Evolutionary conservation across 2,797 vertebrate genomes (phyloP).

Genomic region (Tangara arthus): DNA sequence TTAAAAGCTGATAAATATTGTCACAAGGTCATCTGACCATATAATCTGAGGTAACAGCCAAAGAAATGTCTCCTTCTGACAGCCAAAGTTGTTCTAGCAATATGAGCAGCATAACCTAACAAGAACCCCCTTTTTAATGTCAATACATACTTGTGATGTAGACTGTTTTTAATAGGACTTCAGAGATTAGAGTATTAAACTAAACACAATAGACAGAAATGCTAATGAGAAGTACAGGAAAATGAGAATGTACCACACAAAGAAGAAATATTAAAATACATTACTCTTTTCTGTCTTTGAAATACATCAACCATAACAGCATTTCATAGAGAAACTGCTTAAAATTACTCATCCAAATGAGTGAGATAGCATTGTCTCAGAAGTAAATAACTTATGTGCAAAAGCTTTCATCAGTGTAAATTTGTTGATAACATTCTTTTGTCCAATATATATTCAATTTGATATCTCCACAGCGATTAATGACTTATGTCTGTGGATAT

Average conservation of each 20-base stretch:
- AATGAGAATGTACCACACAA: not conserved
- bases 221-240: not conserved
- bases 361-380: not conserved
- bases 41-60: not conserved
- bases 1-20: not conserved
- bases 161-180: not conserved
- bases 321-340: slow-evolving; percentile 5
- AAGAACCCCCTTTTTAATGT: not conserved
- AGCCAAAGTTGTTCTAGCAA: not conserved
- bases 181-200: slow-evolving; percentile 22
- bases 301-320: slow-evolving; percentile 4
- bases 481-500: not conserved
- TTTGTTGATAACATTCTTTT: slow-evolving; percentile 14
- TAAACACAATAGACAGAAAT: slow-evolving; percentile 7
- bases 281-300: not conserved
- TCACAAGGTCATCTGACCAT: not conserved
- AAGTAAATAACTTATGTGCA: not conserved
- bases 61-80: not conserved
- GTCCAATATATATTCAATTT: not conserved
- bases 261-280: not conserved
- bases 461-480: not conserved
- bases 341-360: slow-evolving; percentile 15
- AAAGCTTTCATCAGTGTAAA: not conserved
- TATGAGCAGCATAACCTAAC: not conserved
- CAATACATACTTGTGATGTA: not conserved